These are phyloP conservation scores for Columba janthina DNA, from an alignment of 2,113 vertebrate genomes.

Conservation along the genomic window DNA sequence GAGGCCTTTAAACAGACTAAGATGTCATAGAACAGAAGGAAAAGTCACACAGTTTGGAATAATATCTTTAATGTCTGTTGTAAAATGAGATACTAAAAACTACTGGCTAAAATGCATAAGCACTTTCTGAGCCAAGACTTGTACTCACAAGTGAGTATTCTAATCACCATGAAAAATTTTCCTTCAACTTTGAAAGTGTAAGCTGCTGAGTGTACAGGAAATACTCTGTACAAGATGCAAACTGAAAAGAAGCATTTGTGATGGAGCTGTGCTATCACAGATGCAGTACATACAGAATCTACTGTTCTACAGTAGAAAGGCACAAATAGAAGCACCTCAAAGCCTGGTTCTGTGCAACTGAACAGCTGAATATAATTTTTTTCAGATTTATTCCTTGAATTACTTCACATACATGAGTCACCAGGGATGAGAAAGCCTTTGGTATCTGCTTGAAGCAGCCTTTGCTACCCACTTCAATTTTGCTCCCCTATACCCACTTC, in stretches of 20 bases:
- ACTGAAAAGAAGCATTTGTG: neutral
- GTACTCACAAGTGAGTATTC: neutral
- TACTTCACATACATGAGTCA: neutral
- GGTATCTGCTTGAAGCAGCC: neutral
- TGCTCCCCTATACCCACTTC: neutral
- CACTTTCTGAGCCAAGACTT: neutral
- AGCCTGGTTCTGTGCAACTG: neutral
- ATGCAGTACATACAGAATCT: neutral
- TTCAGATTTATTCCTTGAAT: neutral
- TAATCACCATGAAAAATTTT: neutral
- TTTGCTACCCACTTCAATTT: neutral
- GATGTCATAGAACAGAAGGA: neutral
- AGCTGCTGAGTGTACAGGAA: rapidly evolving
- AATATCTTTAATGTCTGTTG: neutral
- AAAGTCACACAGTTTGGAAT: neutral
- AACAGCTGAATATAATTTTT: neutral
- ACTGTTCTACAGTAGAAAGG: neutral
- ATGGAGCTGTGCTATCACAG: neutral
- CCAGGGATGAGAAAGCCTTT: neutral
- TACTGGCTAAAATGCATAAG: neutral
- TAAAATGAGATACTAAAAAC: neutral
- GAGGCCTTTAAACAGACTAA: neutral
- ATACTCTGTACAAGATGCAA: neutral
- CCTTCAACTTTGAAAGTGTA: neutral
- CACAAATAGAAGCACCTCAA: neutral